phyloP scores from a whole-genome alignment of 2,888 invertebrate species.

The Enchytraeus crypticus region DNA sequence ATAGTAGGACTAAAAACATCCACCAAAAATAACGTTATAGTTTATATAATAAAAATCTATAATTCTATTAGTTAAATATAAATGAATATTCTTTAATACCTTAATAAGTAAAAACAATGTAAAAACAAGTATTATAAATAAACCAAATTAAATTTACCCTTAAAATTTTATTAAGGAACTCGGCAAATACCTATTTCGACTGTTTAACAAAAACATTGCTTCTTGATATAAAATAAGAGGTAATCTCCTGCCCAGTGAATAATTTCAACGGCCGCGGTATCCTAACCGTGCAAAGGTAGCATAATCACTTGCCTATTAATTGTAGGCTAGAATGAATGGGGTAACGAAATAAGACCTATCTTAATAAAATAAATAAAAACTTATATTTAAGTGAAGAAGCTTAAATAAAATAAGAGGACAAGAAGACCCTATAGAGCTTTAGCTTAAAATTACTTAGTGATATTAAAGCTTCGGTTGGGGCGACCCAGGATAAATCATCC shows the following conservation, averaged over 20 bases:
- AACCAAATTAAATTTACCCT: neutral
- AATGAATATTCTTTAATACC: neutral
- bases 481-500: constrained; percentile 16
- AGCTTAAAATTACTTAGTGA: constrained; percentile 2
- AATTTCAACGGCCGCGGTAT: constrained; percentile 35
- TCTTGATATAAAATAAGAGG: constrained; percentile 25
- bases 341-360: constrained; percentile 23
- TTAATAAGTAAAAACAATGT: constrained; percentile 15
- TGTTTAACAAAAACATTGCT: constrained; percentile 42
- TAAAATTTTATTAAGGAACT: constrained; percentile 30
- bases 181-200: constrained; percentile 33
- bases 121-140: constrained; percentile 23
- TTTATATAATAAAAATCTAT: neutral
- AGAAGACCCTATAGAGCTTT: constrained; percentile 30
- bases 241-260: constrained; percentile 35
- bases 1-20: constrained; percentile 22
- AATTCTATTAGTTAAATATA: neutral
- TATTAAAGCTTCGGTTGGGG: constrained; percentile 22
- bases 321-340: constrained; percentile 28
- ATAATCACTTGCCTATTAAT: constrained; percentile 33
- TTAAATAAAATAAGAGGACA: constrained; percentile 24
- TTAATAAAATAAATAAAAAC: constrained; percentile 19
- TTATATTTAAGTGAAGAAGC: constrained; percentile 25
- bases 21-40: constrained; percentile 15
- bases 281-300: constrained; percentile 38